Percentiles rank a stretch among this genome's conserved stretches.
Conservation (phyloP, 2,797 vertebrate species). For the Pteropus rufus region DNA sequence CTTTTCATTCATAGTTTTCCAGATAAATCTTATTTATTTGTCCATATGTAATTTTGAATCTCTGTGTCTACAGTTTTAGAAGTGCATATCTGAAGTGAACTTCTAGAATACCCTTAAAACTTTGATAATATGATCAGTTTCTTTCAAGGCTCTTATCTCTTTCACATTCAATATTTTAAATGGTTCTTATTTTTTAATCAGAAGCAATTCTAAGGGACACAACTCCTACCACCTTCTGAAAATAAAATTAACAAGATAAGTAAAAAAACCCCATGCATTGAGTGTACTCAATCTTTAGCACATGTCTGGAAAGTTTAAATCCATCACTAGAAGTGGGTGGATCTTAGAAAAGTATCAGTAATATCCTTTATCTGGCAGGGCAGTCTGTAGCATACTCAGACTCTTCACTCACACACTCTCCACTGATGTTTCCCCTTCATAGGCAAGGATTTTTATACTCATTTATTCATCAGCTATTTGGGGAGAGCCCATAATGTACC, state of each 20-base stretch:
- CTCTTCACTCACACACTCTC: neutral
- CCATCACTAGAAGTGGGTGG: neutral
- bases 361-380: neutral
- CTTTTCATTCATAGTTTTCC: neutral
- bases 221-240: neutral
- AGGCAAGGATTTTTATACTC: neutral
- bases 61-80: neutral
- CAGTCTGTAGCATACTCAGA: neutral
- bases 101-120: neutral
- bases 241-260: neutral
- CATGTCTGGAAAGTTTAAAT: neutral
- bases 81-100: no score
- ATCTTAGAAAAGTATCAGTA: neutral
- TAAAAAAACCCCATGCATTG: neutral
- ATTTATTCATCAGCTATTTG: neutral
- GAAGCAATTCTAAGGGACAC: neutral
- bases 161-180: neutral
- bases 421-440: neutral
- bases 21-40: neutral
- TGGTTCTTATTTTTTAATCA: neutral
- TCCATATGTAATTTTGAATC: neutral
- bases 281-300: neutral
- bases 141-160: neutral
- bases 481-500: neutral
- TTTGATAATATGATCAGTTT: neutral